Base-by-base conservation (phyloP, 1,140 invertebrate genomes). In the Lucilia cuprina region DNA sequence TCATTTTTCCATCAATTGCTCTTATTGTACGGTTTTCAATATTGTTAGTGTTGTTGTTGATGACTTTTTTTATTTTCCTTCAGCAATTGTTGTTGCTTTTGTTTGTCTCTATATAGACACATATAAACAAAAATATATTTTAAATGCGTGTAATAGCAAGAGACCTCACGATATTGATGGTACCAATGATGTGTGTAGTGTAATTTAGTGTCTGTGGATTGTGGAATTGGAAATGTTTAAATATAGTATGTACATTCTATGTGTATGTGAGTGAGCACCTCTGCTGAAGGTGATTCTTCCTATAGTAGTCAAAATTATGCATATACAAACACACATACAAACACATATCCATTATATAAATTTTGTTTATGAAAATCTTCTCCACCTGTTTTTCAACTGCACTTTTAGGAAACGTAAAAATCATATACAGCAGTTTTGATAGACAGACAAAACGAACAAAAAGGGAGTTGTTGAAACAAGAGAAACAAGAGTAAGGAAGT, bases 1-100 rank as follows among this genome's bases (percentile, higher is more conserved):
- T 75, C 74, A 75, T 75, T 75, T 75, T 75, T 77, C 74, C 74
- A 77, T 35, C 74, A 77, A 77, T 41, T 13, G 74, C 74, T 77
- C 3, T 77, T 77, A 41, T 77, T 77, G 19, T 74, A 35, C 47
- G 34, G 74, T 41, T 77, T 14, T 77, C n/a, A 35, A 17, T 77
- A 9, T 21, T 77, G 74, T 41, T 77, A 3, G 25, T 30, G 25
- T 30, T 30, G 25, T 30, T 30, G 25, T 30, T 30, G 25, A 30
- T 30, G 25, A 30, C 3, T 17, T 41, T 10, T 30, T 74, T 74
- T 25, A 30, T 74, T 74, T 74, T 74, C 21, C 25, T 30, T 74
- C 21, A 14, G 34, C 30, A 13, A 34, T 77, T 41, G 12, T 77
- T 35, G 34, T 21, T 41, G 74, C 30, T 55, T 5, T 55, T 55